phyloP scores from a whole-genome alignment of 1,140 invertebrate genomes.

The Hylyphantes graminicola region DNA sequence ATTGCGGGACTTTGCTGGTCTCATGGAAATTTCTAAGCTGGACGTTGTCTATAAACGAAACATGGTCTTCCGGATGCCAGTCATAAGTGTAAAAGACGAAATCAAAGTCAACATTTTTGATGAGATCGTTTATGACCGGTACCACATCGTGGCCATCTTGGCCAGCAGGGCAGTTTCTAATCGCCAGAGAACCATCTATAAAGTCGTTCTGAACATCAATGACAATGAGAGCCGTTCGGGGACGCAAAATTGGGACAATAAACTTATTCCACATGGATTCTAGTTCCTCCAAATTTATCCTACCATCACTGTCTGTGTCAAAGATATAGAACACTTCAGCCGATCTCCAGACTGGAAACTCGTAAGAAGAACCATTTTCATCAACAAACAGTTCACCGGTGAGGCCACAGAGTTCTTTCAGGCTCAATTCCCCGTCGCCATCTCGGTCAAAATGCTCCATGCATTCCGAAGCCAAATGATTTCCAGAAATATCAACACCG shows the following conservation, averaged over 20 bases:
- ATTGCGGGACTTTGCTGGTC: slow-evolving; percentile 73
- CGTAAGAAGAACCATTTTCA: slow-evolving; percentile 85
- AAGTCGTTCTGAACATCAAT: slow-evolving; percentile 99
- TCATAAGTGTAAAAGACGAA: slow-evolving; percentile 95
- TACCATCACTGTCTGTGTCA: slow-evolving; percentile 81
- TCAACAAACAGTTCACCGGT: slow-evolving; percentile 87
- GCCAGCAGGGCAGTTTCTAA: slow-evolving; percentile 90
- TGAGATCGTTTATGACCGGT: slow-evolving; percentile 89
- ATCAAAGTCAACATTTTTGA: slow-evolving; percentile 88
- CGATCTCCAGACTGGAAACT: slow-evolving; percentile 78
- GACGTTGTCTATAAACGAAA: slow-evolving; percentile 96
- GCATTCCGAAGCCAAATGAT: neutral
- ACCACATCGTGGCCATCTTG: slow-evolving; percentile 92
- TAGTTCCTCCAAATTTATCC: slow-evolving; percentile 86
- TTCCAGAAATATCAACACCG: neutral
- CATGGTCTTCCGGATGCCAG: slow-evolving; percentile 97
- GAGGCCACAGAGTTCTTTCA: slow-evolving; percentile 82
- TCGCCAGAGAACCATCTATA: slow-evolving; percentile 91
- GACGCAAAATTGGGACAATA: slow-evolving; percentile 80
- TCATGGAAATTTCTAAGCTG: slow-evolving; percentile 76
- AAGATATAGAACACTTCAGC: slow-evolving; percentile 83
- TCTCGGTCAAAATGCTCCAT: slow-evolving; percentile 38
- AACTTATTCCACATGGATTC: slow-evolving; percentile 70
- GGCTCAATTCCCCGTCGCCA: slow-evolving; percentile 82
- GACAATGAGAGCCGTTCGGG: slow-evolving; percentile 89